These are phyloP conservation scores for Mesoclemmys tuberculata DNA, from an alignment of 2,113 vertebrate species.

Conservation along the genomic window DNA sequence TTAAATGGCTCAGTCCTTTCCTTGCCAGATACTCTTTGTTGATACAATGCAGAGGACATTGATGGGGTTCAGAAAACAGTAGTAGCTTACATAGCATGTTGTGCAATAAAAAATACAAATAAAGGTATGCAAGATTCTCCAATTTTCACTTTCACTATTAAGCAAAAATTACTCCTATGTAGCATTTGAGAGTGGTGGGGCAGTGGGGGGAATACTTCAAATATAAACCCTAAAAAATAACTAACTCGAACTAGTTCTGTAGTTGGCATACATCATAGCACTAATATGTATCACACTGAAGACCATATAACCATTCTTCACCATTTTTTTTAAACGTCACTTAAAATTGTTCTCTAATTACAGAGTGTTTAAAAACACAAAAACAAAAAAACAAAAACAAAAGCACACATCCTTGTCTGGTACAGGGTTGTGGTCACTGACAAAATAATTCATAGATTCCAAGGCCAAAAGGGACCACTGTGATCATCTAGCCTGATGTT, in stretches of 20 bases:
- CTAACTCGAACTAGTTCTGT: neutral
- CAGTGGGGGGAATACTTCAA: neutral
- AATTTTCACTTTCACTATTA: neutral
- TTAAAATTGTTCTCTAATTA: no score
- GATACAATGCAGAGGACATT: neutral
- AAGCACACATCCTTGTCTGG: no score
- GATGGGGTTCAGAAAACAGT: neutral
- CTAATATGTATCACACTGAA: neutral
- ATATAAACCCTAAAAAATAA: neutral
- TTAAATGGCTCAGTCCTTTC: neutral
- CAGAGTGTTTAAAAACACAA: no score
- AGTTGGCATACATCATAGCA: neutral
- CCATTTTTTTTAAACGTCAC: no score
- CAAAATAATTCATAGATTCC: no score
- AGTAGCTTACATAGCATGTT: neutral
- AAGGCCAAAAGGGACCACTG: no score
- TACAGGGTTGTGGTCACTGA: no score
- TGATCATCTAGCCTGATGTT: no score
- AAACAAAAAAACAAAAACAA: no score
- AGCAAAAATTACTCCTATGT: neutral
- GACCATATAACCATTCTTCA: neutral
- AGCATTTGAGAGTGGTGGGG: no score
- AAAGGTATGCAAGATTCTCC: neutral
- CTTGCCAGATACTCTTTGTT: neutral
- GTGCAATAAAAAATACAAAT: neutral